These are phyloP conservation scores for Gasteruption jaculator DNA, from an alignment of 2,888 invertebrate genomes.

Conservation along the genomic window DNA sequence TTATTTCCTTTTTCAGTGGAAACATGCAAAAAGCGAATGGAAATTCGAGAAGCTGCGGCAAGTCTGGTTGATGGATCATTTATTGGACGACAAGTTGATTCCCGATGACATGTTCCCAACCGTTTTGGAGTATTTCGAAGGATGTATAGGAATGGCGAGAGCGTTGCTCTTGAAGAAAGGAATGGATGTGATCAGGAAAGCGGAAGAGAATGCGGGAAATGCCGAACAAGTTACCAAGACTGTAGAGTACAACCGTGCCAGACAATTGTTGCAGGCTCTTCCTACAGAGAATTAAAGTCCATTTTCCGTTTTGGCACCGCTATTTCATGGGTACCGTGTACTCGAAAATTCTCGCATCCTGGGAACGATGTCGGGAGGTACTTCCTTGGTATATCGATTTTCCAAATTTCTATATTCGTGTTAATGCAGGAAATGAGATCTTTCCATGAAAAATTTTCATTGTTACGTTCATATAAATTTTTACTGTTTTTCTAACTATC, in stretches of 20 bases:
- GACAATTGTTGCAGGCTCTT: constrained; percentile 64
- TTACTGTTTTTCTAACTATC: no score
- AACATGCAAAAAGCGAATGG: constrained; percentile 66
- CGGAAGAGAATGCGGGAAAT: constrained; percentile 54
- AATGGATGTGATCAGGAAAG: constrained; percentile 61
- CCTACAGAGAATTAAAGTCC: constrained; percentile 48
- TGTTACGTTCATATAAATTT: no score
- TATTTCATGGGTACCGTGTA: no score
- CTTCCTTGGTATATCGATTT: no score
- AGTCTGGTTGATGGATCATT: constrained; percentile 69
- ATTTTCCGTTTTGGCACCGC: no score
- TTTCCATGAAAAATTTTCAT: no score
- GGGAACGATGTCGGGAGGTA: no score
- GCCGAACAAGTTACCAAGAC: constrained; percentile 40
- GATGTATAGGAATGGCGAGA: constrained; percentile 65
- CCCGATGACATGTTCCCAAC: constrained; percentile 63
- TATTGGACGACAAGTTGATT: constrained; percentile 60
- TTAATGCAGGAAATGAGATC: no score
- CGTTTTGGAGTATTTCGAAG: constrained; percentile 68
- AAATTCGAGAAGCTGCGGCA: constrained; percentile 77
- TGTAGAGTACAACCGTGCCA: constrained; percentile 59
- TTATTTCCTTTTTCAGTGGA: constrained; percentile 58
- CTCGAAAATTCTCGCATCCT: no score
- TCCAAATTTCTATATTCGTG: no score
- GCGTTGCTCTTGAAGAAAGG: constrained; percentile 62